These are phyloP conservation scores for Eonycteris spelaea DNA, from an alignment of 2,113 vertebrate genomes.

Conservation along the genomic window DNA sequence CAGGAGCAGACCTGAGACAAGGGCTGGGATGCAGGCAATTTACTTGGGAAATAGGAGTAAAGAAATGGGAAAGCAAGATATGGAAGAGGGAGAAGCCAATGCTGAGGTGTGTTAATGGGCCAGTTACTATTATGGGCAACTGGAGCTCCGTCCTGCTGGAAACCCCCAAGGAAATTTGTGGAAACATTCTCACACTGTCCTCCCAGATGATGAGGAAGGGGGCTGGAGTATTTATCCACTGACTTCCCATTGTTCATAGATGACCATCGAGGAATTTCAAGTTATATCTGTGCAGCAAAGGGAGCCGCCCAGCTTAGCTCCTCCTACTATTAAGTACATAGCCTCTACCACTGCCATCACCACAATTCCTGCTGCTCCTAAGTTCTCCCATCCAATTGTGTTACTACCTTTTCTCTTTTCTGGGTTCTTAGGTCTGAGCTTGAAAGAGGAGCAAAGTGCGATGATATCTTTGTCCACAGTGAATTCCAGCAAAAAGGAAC, in stretches of 20 bases:
- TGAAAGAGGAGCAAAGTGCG: constrained; percentile 21
- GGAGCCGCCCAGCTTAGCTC: background rate
- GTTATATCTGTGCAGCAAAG: background rate
- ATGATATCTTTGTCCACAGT: background rate
- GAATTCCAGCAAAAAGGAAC: background rate
- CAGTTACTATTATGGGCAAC: background rate
- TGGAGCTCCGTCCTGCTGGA: background rate
- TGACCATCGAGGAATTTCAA: background rate
- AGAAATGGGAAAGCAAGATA: background rate
- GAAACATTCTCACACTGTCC: background rate
- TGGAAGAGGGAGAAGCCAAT: background rate
- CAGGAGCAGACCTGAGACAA: background rate
- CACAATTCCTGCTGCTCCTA: background rate
- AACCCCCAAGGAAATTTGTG: background rate
- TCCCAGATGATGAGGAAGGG: background rate
- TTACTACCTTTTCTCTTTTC: background rate
- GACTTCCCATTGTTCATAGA: background rate
- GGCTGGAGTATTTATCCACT: background rate
- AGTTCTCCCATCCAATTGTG: background rate
- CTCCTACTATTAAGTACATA: background rate
- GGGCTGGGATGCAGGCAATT: background rate
- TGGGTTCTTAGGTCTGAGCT: background rate
- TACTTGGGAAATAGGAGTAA: background rate
- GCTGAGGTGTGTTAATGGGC: background rate
- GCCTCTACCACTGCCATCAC: too few relatives aligned